Evolutionary conservation across 2,797 vertebrate species (phyloP), one percentile per base, ranked within the genome.

Genomic region (Myotis vivesi): DNA sequence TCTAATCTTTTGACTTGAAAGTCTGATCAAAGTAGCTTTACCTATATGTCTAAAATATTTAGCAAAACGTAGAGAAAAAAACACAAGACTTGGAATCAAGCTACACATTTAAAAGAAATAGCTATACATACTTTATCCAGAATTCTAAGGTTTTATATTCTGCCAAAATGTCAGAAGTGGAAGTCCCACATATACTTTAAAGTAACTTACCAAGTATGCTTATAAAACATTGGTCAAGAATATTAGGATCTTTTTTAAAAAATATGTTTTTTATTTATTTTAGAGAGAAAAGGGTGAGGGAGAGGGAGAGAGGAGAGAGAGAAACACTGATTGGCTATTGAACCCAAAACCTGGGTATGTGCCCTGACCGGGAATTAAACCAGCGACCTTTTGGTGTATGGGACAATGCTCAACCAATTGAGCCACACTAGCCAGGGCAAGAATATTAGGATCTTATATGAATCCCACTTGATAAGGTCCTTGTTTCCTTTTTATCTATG

Each of bases 1-100:
- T 73, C 59, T 73, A 71, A 94, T 95, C 59, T 95, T 94, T 30
- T 79, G 25, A 92, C 38, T 23, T 84, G 28, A 76, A 96, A 95
- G 85, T 87, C 10, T 38, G 6, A 85, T 79, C 77, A 88, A 94
- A 93, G 2, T 30, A 93, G 11, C 5, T 72, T 79, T 87, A 89
- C 36, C 33, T 93, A 11, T 51, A 66, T 77, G 33, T 87, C 75
- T 64, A 64, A 92, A 93, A 75, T 79, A 89, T n/a, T 82, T 23
- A 83, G 41, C 33, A 91, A 90, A 81, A 71, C 46, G 23, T 10
- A 59, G 16, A 76, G 38, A 44, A 81, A 75, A 93, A 20, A 89
- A 89, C 2, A 71, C 9, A 64, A 75, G n/a, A 83, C 71, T 83
- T 95, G 49, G 33, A 95, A 77, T 53, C 51, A 84, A 87, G 10